Evolutionary conservation across 2,888 invertebrate genomes (phyloP).

Genomic region (Malthinus seriepunctatus): DNA sequence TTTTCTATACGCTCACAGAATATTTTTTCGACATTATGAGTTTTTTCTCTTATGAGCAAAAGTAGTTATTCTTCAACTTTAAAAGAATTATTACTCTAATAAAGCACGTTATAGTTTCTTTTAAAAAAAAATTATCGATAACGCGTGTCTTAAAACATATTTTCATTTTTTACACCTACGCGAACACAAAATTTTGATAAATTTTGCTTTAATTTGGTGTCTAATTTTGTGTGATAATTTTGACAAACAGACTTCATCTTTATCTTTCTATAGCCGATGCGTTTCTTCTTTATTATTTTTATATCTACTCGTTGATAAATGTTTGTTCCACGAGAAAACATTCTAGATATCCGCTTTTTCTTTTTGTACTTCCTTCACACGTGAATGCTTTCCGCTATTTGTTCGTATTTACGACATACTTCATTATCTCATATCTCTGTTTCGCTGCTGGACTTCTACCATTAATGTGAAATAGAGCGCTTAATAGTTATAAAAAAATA

Average conservation of each 20-base stretch:
- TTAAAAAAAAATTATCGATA: conserved; percentile 16
- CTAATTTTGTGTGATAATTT: conserved; percentile 7
- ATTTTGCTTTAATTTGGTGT: conserved; percentile 4
- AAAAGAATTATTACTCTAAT: conserved; percentile 29
- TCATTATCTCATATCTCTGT: conserved; percentile 35
- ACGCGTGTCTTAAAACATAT: conserved; percentile 2
- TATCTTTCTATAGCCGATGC: conserved; percentile 14
- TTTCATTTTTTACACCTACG: neutral
- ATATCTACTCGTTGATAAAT: conserved; percentile 16
- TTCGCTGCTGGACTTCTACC: conserved; percentile 13
- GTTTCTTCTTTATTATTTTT: conserved; percentile 22
- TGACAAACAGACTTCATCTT: conserved; percentile 7
- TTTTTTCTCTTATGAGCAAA: conserved; percentile 25
- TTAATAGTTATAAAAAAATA: conserved; percentile 14
- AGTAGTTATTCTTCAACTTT: conserved; percentile 28
- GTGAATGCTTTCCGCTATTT: conserved; percentile 42
- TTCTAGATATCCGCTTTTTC: conserved; percentile 37
- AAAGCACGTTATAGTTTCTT: conserved; percentile 20
- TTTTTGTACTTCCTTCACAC: conserved; percentile 36
- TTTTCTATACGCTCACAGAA: conserved; percentile 28
- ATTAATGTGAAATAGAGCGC: conserved; percentile 18
- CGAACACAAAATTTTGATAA: neutral
- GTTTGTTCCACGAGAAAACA: conserved; percentile 27
- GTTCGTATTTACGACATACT: conserved; percentile 43
- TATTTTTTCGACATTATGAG: conserved; percentile 31